Conservation (phyloP, 2,888 invertebrate species). For the Drosophila prolongata region DNA sequence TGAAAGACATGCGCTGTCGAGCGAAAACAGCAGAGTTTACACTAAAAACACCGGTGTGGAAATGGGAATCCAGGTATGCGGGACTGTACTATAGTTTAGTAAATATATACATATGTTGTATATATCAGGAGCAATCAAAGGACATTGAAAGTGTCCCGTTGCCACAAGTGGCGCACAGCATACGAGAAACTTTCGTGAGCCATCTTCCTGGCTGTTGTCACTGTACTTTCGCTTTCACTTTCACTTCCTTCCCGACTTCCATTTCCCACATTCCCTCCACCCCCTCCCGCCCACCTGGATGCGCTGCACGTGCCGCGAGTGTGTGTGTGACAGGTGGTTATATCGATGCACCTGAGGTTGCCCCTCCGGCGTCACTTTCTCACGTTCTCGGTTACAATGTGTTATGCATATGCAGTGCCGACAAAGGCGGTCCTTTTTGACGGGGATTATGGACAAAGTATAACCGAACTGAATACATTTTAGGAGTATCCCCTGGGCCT, state of each 20-base stretch:
- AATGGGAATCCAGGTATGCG: neutral
- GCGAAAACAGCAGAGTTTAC: constrained; percentile 26
- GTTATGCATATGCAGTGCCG: neutral
- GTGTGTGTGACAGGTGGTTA: constrained; percentile 74
- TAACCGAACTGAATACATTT: neutral
- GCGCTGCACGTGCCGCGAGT: constrained; percentile 19
- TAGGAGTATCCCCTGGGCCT: neutral
- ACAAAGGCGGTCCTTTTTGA: neutral
- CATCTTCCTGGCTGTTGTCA: constrained; percentile 10
- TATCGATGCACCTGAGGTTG: constrained; percentile 58
- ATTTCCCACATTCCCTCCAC: constrained; percentile 21
- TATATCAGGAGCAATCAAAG: constrained; percentile 14
- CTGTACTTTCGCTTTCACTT: constrained; percentile 39
- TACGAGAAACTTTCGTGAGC: neutral
- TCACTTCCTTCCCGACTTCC: neutral
- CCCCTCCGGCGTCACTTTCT: constrained; percentile 16
- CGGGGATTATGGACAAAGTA: neutral
- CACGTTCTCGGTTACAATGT: constrained; percentile 13
- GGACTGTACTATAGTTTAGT: too few relatives aligned
- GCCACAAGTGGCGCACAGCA: neutral
- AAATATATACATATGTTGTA: neutral
- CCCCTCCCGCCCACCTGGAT: constrained; percentile 1
- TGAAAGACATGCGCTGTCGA: constrained; percentile 35
- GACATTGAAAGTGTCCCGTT: neutral
- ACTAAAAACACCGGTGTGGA: constrained; percentile 8